These are phyloP conservation scores for Stegana nigrithorax DNA, from an alignment of 2,888 invertebrate genomes.

Conservation along the genomic window DNA sequence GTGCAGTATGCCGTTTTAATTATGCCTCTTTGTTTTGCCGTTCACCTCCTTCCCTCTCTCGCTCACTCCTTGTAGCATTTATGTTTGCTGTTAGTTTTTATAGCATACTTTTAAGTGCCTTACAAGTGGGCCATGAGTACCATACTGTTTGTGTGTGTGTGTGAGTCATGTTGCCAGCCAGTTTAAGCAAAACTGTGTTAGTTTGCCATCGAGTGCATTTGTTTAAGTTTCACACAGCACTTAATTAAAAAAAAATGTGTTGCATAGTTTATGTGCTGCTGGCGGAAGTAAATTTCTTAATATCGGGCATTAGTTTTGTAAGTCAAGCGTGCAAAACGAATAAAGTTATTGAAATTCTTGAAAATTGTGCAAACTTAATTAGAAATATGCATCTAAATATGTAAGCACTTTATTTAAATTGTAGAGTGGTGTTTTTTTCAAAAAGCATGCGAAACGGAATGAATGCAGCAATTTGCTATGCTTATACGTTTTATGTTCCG, in stretches of 20 bases:
- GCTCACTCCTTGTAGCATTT: too few relatives aligned
- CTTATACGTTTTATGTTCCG: too few relatives aligned
- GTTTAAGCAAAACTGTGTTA: slow-evolving; percentile 16
- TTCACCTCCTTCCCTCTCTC: too few relatives aligned
- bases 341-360: not conserved
- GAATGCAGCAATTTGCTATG: too few relatives aligned
- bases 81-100: slow-evolving; percentile 14
- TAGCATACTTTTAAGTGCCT: slow-evolving; percentile 5
- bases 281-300: slow-evolving; percentile 1
- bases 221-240: not conserved
- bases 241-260: not conserved
- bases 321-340: not conserved
- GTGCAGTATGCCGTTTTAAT: slow-evolving; percentile 10
- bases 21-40: slow-evolving; percentile 7
- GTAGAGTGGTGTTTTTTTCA: too few relatives aligned
- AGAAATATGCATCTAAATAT: too few relatives aligned
- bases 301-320: not conserved
- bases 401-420: too few relatives aligned
- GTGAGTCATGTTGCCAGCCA: slow-evolving; percentile 1
- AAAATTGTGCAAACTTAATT: too few relatives aligned
- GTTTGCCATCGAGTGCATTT: slow-evolving; percentile 8
- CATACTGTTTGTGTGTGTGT: not conserved
- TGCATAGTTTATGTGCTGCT: not conserved
- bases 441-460: too few relatives aligned
- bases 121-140: not conserved